Base-by-base conservation (phyloP, 1,140 invertebrate species). In the Berghia stephanieae region DNA sequence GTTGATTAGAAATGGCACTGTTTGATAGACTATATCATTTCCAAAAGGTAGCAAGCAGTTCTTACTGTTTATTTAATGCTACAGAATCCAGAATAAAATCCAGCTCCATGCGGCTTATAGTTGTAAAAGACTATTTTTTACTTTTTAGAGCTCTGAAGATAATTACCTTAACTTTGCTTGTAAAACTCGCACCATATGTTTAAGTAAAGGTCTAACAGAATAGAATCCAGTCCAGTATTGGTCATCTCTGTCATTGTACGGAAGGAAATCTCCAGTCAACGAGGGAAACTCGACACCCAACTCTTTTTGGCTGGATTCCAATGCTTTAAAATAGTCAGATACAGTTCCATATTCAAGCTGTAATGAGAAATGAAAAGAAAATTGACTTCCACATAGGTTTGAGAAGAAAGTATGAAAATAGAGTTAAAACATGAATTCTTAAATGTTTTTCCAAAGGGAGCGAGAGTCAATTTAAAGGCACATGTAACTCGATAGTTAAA, bases 221-320 rank as follows among this genome's bases (percentile, higher is more conserved):
- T 94, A 99, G 89, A 96, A 98, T 0, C 97, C 97, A 36, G 95
- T 97, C 97, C 97, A 99, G 86, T 98, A 98, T 88, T 98, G 96
- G 66, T 95, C 94, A 85, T 96, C 96, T 57, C 97, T 96, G 83
- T 98, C 97, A 0, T 94, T 95, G 89, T 98, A 99, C 0, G 98
- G 96, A 86, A 97, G 98, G 88, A 99, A 99, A 85, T 98, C 97
- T 0, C 97, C 97, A 84, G 93, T 94, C 1, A 99, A 86, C 0
- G 92, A 94, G 0, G 95, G 94, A 80, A 94, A 95, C 77, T 94
- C 18, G 2, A 63, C 81, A 78, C 31, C 81, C 69, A 44, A 63
- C 42, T 81, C 21, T 27, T 60, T 4, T 63, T 55, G 40, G n/a
- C 78, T 79, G 10, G 31, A 66, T 55, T 86, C 69, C 57, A 97